Evolutionary conservation across 2,888 invertebrate species (phyloP).

Genomic region (Stenchaetothrips biformis): DNA sequence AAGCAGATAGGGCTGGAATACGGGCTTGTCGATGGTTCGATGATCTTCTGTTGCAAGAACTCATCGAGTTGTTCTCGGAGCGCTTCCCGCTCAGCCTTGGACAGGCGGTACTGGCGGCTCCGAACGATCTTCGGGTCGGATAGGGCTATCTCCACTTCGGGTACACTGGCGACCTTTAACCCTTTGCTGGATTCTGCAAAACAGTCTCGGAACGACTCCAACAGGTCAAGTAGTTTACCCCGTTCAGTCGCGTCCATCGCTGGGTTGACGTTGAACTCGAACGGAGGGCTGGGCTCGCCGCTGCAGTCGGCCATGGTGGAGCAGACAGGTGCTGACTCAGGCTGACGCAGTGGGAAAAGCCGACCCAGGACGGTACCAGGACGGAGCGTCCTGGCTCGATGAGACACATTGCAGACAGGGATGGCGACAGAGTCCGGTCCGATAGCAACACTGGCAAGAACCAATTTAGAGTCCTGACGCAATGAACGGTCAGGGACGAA

Average conservation of each 20-base stretch:
- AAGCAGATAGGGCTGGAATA: neutral
- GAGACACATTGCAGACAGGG: neutral
- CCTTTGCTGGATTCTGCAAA: neutral
- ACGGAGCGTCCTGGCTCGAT: neutral
- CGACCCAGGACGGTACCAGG: neutral
- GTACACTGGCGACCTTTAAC: neutral
- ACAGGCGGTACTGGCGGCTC: neutral
- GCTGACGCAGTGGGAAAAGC: neutral
- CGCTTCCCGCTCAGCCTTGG: neutral
- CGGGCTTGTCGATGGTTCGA: neutral
- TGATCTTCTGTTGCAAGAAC: neutral
- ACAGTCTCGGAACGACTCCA: neutral
- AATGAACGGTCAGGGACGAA: neutral
- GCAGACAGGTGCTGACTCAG: neutral
- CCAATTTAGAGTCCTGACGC: neutral
- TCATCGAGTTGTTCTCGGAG: neutral
- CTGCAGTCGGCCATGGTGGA: neutral
- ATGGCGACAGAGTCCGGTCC: neutral
- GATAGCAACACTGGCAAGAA: neutral
- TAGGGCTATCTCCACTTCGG: neutral
- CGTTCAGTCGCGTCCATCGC: neutral
- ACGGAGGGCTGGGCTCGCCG: neutral
- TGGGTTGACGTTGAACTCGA: neutral
- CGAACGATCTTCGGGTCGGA: neutral
- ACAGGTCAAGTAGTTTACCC: neutral